Conservation (phyloP, 2,888 invertebrate genomes). For the Carpatolechia fugitivella region DNA sequence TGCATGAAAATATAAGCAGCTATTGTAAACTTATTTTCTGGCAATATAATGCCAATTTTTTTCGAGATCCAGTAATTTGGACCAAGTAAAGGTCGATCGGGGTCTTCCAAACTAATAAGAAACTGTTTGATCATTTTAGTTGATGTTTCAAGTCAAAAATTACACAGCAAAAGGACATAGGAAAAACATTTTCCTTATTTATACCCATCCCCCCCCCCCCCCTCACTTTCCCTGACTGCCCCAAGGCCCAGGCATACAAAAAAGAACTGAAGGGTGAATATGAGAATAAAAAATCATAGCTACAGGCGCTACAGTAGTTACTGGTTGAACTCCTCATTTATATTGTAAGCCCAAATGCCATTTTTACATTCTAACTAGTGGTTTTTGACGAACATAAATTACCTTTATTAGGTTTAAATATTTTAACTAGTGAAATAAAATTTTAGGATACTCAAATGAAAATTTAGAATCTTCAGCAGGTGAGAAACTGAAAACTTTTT, state of each 20-base stretch:
- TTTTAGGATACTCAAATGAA: too few relatives aligned
- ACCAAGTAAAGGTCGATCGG: constrained; percentile 46
- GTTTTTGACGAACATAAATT: background rate
- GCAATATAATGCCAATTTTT: constrained; percentile 48
- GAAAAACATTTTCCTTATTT: constrained; percentile 13
- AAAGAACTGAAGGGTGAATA: constrained; percentile 21
- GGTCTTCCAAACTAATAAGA: constrained; percentile 44
- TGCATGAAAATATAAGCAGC: constrained; percentile 43
- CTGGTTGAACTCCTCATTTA: background rate
- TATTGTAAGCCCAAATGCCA: background rate
- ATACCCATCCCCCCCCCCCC: constrained; percentile 2
- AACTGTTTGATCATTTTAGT: constrained; percentile 40
- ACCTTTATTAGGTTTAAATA: background rate
- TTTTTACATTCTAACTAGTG: background rate
- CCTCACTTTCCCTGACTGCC: constrained; percentile 23
- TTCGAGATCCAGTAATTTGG: constrained; percentile 60
- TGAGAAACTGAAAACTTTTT: too few relatives aligned
- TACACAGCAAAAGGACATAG: background rate
- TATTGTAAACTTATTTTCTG: constrained; percentile 38
- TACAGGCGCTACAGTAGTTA: background rate
- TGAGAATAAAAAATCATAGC: background rate
- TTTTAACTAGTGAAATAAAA: too few relatives aligned
- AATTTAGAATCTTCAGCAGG: too few relatives aligned
- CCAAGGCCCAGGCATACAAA: constrained; percentile 8
- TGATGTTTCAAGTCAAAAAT: background rate